Evolutionary conservation across 1,140 invertebrate species (phyloP), one percentile per base, ranked within the genome.

Genomic region (Trialeurodes vaporariorum): DNA sequence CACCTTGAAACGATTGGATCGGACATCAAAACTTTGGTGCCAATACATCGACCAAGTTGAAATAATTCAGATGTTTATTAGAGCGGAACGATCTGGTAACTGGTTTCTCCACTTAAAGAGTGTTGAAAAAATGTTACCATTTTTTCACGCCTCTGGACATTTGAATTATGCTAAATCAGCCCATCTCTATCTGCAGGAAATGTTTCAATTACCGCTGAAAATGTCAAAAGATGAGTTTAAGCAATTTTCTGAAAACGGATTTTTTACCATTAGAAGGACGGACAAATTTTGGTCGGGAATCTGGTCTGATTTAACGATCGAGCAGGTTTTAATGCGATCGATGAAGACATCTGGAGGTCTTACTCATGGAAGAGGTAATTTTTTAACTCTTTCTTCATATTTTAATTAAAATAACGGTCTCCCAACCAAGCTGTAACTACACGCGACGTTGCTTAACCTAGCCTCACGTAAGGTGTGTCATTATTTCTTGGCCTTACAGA

Each of bases 31-130:
- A 62, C 71, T 80, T 34, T 80, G 77, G 79, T 65, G 77, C 22
- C 77, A 80, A 73, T 80, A 80, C 68, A 77, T 81, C 66, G 62
- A 77, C 66, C 77, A 78, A 75, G 68, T 78, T 27, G 68, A 73
- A 64, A 70, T 80, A 69, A 67, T 76, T 17, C 68, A 71, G 63
- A 68, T 75, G 63, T 81, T 81, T 63, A 73, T 81, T 72, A 70
- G 71, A 66, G 75, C 77, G 66, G 76, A 79, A 73, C 65, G 72
- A 40, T 69, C 65, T 9, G 73, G 74, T 13, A 70, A 77, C 70
- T 79, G 74, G 75, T n/a, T 74, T 17, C 26, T 72, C 13, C 75
- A 79, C 69, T 68, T 78, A 21, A 67, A 73, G 64, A 67, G 67
- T 68, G 71, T 80, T 21, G 62, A 73, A 60, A 67, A 74, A 66